phyloP scores from a whole-genome alignment of 2,113 vertebrate genomes.

The Takifugu bimaculatus region DNA sequence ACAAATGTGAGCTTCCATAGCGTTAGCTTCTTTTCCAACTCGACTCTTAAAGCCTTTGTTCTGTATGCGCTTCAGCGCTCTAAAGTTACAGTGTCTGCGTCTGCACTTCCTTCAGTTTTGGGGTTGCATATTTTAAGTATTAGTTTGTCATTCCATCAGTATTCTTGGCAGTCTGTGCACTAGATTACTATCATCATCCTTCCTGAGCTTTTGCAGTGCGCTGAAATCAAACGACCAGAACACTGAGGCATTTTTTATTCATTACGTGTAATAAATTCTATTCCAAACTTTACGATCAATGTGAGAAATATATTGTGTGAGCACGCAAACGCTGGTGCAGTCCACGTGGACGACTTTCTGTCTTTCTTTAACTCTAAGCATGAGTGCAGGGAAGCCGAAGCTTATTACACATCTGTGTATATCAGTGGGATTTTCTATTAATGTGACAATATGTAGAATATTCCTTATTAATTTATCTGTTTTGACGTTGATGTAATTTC shows the following conservation, averaged over 20 bases:
- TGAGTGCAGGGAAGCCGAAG: no score
- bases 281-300: conserved; percentile 1
- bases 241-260: conserved; percentile 7
- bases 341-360: no score
- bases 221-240: conserved; percentile 17
- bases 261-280: conserved; percentile 26
- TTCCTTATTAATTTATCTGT: not conserved
- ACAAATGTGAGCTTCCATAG: not conserved
- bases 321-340: not conserved
- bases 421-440: no score
- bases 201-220: conserved; percentile 15
- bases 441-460: not conserved
- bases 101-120: not conserved
- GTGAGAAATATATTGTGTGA: not conserved
- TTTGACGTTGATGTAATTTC: not conserved
- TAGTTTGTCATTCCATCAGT: conserved; percentile 18
- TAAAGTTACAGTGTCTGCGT: not conserved
- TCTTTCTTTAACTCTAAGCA: no score
- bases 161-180: conserved; percentile 27
- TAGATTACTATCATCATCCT: conserved; percentile 18
- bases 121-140: conserved; percentile 1
- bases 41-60: no score
- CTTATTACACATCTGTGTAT: no score
- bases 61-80: no score
- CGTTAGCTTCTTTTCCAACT: no score